These are phyloP conservation scores for Chesias legatella DNA, from an alignment of 2,888 invertebrate genomes.

Conservation along the genomic window DNA sequence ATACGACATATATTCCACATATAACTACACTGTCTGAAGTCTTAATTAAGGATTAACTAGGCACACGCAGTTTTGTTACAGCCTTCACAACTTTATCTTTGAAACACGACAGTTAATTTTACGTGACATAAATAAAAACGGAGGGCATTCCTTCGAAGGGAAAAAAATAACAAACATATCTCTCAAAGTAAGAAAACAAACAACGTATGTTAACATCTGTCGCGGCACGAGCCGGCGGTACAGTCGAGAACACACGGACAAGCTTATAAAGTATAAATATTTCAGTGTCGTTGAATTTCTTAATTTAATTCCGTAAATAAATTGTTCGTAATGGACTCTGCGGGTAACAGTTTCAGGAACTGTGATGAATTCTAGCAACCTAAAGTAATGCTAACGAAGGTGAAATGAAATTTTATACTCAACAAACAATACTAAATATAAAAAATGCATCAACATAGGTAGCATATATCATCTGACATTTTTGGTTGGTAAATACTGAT, in stretches of 20 bases:
- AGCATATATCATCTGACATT: no score
- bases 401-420: background rate
- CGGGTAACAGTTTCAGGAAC: constrained; percentile 1
- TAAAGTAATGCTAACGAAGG: background rate
- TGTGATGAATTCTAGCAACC: background rate
- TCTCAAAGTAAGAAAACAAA: constrained; percentile 77
- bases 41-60: no score
- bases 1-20: no score
- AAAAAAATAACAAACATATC: constrained; percentile 78
- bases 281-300: constrained; percentile 17
- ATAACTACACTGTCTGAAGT: no score
- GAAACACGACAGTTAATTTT: constrained; percentile 66
- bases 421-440: no score
- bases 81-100: constrained; percentile 43
- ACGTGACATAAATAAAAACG: constrained; percentile 75
- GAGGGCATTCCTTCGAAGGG: constrained; percentile 51
- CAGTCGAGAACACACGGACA: constrained; percentile 32
- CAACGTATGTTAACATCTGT: constrained; percentile 80
- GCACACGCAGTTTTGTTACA: constrained; percentile 4
- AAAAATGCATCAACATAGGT: no score
- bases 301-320: constrained; percentile 11
- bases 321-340: constrained; percentile 5
- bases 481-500: no score
- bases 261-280: constrained; percentile 12
- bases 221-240: constrained; percentile 68